Conservation (phyloP, 2,113 vertebrate genomes). For the Elachura formosa region DNA sequence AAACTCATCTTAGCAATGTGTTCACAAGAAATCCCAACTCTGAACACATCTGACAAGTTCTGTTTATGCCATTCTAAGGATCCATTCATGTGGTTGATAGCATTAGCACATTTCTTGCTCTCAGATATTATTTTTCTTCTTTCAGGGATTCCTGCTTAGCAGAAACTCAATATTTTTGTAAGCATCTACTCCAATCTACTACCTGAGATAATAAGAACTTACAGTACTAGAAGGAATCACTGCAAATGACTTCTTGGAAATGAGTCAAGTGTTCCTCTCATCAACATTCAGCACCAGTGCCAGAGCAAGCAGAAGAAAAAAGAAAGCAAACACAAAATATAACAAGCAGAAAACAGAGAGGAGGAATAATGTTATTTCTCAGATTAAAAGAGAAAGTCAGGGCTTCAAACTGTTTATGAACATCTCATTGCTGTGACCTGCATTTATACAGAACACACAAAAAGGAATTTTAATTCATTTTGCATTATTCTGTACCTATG, state of each 20-base stretch:
- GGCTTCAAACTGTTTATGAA: not conserved
- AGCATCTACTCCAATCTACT: not conserved
- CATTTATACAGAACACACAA: not conserved
- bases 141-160: not conserved
- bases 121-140: not conserved
- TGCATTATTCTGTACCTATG: not conserved
- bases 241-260: slow-evolving; percentile 31
- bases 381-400: not conserved
- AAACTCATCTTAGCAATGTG: not conserved
- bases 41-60: not conserved
- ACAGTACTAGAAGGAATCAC: not conserved
- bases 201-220: not conserved
- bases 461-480: not conserved
- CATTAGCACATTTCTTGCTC: not conserved
- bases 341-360: slow-evolving; percentile 7
- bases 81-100: not conserved
- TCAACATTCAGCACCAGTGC: slow-evolving; percentile 42
- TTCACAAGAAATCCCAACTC: not conserved
- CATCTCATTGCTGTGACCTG: not conserved
- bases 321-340: slow-evolving; percentile 22
- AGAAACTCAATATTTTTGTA: not conserved
- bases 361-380: not conserved
- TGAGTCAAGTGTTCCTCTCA: slow-evolving; percentile 26
- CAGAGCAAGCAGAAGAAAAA: slow-evolving; percentile 3
- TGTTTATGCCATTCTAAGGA: not conserved